Evolutionary conservation across 2,797 vertebrate genomes (phyloP), one percentile per base, ranked within the genome.

Genomic region (Falco biarmicus): DNA sequence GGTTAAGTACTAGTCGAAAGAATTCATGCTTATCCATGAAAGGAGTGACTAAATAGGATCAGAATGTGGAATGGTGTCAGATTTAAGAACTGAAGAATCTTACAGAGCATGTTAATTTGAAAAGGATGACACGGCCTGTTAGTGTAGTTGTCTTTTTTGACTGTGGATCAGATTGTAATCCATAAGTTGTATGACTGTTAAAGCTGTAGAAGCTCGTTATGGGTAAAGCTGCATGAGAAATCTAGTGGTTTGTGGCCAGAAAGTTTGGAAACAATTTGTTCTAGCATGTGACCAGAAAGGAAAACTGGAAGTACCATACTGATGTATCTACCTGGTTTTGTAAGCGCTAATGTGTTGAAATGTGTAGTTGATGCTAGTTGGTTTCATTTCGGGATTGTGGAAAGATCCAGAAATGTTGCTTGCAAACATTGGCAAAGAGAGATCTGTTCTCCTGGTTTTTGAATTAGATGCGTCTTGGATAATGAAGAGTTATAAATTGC

Each of bases 401-500:
- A 95, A 90, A 70, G 50, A 80, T 57, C 22, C 5, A n/a, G 65
- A 86, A 65, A 21, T 6, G 24, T 81, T 90, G 71, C 56, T 92
- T 91, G 75, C 60, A 92, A 87, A 90, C 56, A 84, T 18, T 89
- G 75, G 45, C 84, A 80, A 25, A 83, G 22, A 64, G 39, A 92
- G 45, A 65, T 91, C 65, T 91, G 1, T 83, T 92, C 76, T 80
- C 14, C 45, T 86, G 47, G 7, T 91, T 94, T 94, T 60, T 92
- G 89, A 73, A 43, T 81, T 85, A 73, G 47, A 54, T 89, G 20
- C 41, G 28, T 78, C 69, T 93, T 92, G 71, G 79, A 86, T 94
- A 84, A 88, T 21, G 71, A 94, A 71, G 74, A 91, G 84, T 63
- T 93, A 73, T 43, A 87, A 91, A 91, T 69, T 91, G 59, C 80